These are phyloP conservation scores for Sprattus sprattus DNA, from an alignment of 2,113 vertebrate genomes.

Conservation along the genomic window DNA sequence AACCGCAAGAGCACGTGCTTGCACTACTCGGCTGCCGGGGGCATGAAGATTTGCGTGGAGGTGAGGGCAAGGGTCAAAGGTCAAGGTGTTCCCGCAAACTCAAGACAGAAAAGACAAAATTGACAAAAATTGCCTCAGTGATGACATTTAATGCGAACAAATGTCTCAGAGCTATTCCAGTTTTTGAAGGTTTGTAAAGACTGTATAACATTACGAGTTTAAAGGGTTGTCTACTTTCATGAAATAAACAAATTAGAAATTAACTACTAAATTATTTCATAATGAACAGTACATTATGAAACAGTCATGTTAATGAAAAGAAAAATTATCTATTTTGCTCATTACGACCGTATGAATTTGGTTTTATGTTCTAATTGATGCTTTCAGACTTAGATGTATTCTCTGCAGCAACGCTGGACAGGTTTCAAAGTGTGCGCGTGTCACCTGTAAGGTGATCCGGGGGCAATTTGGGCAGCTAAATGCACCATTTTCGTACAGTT, in stretches of 20 bases:
- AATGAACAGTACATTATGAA: neutral
- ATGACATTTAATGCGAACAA: too few relatives aligned
- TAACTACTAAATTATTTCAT: neutral
- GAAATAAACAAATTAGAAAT: neutral
- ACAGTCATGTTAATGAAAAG: neutral
- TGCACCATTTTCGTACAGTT: too few relatives aligned
- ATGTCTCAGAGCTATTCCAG: too few relatives aligned
- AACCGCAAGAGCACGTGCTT: constrained; percentile 94
- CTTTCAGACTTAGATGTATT: neutral
- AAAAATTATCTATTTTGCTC: neutral
- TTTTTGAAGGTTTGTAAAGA: neutral
- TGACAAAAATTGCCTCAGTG: too few relatives aligned
- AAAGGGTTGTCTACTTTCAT: neutral
- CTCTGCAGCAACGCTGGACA: too few relatives aligned
- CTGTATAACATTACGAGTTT: neutral
- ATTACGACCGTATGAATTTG: neutral
- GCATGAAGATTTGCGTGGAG: constrained; percentile 89
- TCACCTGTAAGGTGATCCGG: too few relatives aligned
- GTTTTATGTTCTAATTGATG: neutral
- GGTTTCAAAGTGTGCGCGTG: too few relatives aligned
- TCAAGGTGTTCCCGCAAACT: neutral
- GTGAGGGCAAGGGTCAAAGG: neutral
- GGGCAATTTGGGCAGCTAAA: too few relatives aligned
- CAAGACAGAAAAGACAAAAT: too few relatives aligned
- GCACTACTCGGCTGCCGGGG: constrained; percentile 96